Evolutionary conservation across 2,113 vertebrate genomes (phyloP).

Genomic region (Tapirus terrestris): DNA sequence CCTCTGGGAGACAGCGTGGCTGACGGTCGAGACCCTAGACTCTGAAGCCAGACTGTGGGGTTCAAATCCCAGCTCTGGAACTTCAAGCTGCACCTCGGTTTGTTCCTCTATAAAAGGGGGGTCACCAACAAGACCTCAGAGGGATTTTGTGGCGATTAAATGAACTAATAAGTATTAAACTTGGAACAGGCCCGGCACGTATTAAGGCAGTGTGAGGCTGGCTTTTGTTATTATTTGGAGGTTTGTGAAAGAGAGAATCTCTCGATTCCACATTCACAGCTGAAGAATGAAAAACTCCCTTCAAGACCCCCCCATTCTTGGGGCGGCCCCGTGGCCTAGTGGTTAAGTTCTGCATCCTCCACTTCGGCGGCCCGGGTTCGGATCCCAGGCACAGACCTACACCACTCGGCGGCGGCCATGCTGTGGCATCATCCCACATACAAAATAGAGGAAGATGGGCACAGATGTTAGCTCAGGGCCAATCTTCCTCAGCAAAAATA

Average conservation of each 20-base stretch:
- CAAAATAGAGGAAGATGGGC: no score
- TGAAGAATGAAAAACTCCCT: background rate
- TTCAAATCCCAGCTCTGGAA: background rate
- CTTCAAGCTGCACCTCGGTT: background rate
- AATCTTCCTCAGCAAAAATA: background rate
- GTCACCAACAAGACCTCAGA: background rate
- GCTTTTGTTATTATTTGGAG: background rate
- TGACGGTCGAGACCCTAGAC: background rate
- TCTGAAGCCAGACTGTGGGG: background rate
- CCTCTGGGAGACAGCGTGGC: no score
- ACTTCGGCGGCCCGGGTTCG: no score
- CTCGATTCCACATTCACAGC: background rate
- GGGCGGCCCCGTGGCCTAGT: no score
- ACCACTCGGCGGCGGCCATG: no score
- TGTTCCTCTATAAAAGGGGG: background rate
- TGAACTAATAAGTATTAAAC: background rate
- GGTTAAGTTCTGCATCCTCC: no score
- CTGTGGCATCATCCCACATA: no score
- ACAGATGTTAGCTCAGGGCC: no score
- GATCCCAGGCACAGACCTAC: no score
- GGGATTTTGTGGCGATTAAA: background rate
- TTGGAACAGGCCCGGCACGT: background rate
- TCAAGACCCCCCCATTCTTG: background rate
- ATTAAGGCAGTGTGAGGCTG: background rate
- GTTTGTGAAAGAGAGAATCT: background rate